Evolutionary conservation across 2,888 invertebrate species (phyloP), one percentile per base, ranked within the genome.

Genomic region (Tenthredo notha): DNA sequence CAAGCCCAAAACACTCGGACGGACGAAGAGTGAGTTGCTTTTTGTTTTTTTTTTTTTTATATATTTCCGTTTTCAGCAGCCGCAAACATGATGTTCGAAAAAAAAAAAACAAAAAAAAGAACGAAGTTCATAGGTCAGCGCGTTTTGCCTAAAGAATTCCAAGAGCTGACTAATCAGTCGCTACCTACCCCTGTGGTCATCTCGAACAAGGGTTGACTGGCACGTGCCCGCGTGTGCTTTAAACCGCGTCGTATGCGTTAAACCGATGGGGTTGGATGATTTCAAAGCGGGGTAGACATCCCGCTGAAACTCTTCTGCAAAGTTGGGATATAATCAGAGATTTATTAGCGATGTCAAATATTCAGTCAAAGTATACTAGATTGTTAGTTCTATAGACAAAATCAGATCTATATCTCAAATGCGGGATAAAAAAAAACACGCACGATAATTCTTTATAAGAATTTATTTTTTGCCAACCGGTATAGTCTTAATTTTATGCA

Each of bases 1-100:
- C 92, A 85, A 92, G 91, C 87, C 92, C 93, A 7, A 93, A 93
- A 88, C 92, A 92, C 88, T 91, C 92, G 90, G 93, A 93, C 92
- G 93, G 93, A 88, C 92, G 93, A 88, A 90, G 93, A 91, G 93
- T 93, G 87, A 93, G 93, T 92, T 50, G 33, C 12, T 40, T 43
- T 5, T 74, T 43, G 10, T 21, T 10, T 12, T 74, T 74, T 40
- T 43, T 5, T 74, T 43, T 4, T 21, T 10, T 12, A 43, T 74
- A 25, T 3, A 21, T 43, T 25, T 43, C 4, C 3, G 9, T 74
- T 74, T 40, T 40, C 5, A n/a, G 40, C 21, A 10, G 21, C 40
- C 10, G 29, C 6, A 5, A 2, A 25, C 6, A 12, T 33, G 43
- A 43, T 12, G 12, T 43, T 43, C 3, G 43, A 43, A 43, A 43